Percentiles rank a stretch among this genome's conserved stretches.
Conservation (phyloP, 2,113 vertebrate genomes). For the Pholis gunnellus region DNA sequence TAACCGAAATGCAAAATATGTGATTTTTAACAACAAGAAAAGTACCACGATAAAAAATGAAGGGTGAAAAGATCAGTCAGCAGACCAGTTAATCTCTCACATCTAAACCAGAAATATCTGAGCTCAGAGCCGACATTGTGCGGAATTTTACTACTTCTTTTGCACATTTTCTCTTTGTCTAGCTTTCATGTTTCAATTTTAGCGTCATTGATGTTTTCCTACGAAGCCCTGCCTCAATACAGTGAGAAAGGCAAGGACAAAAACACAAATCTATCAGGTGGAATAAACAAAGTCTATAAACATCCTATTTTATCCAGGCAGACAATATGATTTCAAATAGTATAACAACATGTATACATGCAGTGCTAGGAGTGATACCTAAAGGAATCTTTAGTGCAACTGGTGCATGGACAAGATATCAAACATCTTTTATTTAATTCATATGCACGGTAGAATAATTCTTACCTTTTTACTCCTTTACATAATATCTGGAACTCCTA, state of each 20-base stretch:
- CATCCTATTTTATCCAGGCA: not conserved
- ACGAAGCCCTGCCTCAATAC: not conserved
- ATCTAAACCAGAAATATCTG: slow-evolving; percentile 8
- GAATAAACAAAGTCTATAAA: not conserved
- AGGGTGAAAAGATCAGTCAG: not conserved
- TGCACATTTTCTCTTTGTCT: not conserved
- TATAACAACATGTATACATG: slow-evolving; percentile 7
- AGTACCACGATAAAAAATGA: not conserved
- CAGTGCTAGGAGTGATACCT: not conserved
- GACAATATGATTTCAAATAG: not conserved
- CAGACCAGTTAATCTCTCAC: not conserved
- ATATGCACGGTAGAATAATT: slow-evolving; percentile 53
- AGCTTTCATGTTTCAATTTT: not conserved
- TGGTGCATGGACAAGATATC: slow-evolving; percentile 40
- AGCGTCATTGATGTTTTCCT: not conserved
- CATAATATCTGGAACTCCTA: slow-evolving; percentile 29
- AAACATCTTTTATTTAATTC: slow-evolving; percentile 27
- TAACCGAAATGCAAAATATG: not conserved
- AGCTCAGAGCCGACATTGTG: not conserved
- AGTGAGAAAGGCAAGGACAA: not conserved
- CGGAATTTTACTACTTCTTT: not conserved
- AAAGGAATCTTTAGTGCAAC: slow-evolving; percentile 6
- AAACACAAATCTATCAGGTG: not conserved
- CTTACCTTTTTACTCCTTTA: slow-evolving; percentile 51
- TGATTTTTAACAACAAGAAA: slow-evolving; percentile 9